Percentiles rank a stretch among this genome's conserved stretches.
Conservation (phyloP, 2,113 vertebrate genomes). For the Stegastes partitus region DNA sequence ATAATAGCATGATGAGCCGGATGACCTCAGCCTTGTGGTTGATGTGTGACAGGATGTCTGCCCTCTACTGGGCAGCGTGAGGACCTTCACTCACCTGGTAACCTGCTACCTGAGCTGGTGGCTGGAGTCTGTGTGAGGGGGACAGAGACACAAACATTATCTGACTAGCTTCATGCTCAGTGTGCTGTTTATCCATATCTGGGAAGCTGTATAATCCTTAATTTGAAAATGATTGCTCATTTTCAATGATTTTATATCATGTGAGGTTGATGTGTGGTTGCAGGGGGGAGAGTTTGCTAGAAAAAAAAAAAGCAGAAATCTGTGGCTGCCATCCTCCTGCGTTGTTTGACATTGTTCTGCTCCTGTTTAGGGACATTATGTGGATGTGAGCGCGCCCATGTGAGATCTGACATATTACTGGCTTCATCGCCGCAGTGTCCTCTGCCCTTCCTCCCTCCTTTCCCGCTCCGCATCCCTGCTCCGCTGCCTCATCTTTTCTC, state of each 20-base stretch:
- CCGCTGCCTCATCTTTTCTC: constrained; percentile 48
- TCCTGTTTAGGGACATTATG: constrained; percentile 27
- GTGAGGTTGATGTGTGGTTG: constrained; percentile 6
- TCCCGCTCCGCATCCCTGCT: constrained; percentile 17
- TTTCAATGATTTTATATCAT: background rate
- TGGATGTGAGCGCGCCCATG: constrained; percentile 42
- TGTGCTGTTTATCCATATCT: background rate
- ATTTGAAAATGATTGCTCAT: background rate
- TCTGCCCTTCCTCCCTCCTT: constrained; percentile 60
- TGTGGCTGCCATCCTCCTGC: background rate
- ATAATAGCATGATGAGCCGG: constrained; percentile 22
- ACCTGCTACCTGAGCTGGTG: constrained; percentile 47
- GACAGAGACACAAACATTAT: background rate
- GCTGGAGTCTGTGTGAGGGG: background rate
- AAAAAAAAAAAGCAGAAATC: background rate
- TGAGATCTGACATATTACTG: constrained; percentile 73
- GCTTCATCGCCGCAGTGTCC: constrained; percentile 74
- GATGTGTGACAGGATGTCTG: constrained; percentile 66
- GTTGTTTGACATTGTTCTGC: constrained; percentile 45
- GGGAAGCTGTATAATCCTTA: background rate
- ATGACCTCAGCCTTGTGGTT: constrained; percentile 46
- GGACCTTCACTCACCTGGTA: constrained; percentile 66
- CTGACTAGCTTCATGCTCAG: background rate
- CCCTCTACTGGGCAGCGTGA: constrained; percentile 77
- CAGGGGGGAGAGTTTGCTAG: background rate